These are phyloP conservation scores for Cylloceria caligata DNA, from an alignment of 2,888 invertebrate species.

Conservation along the genomic window DNA sequence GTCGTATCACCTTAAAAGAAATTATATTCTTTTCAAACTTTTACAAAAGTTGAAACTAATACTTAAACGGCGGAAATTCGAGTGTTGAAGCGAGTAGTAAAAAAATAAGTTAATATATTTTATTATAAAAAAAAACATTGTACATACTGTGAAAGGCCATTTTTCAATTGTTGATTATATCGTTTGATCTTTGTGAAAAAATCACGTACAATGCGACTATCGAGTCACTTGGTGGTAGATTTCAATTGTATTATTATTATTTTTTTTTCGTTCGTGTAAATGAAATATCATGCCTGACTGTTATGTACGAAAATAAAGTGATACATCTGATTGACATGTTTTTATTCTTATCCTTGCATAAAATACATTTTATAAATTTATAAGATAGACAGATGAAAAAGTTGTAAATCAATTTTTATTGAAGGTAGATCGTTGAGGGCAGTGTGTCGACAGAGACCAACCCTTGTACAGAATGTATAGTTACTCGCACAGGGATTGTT, in stretches of 20 bases:
- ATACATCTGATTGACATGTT: not conserved
- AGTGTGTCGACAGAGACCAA: no score
- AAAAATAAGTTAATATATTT: slow-evolving; percentile 37
- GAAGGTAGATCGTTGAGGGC: no score
- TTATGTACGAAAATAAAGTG: slow-evolving; percentile 1
- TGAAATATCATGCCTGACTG: no score
- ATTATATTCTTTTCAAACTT: not conserved
- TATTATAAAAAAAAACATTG: slow-evolving; percentile 28
- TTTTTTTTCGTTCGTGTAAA: not conserved
- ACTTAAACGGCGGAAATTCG: not conserved
- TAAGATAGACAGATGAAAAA: not conserved
- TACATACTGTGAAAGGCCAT: slow-evolving; percentile 1
- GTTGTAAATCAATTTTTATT: no score
- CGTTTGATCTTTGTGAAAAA: not conserved
- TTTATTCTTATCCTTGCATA: slow-evolving; percentile 2
- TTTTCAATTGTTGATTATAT: not conserved
- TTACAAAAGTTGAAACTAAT: not conserved
- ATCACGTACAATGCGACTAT: not conserved
- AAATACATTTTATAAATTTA: not conserved
- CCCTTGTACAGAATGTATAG: no score
- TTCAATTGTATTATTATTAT: not conserved
- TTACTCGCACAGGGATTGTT: no score
- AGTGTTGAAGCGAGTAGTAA: not conserved
- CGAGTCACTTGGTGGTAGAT: not conserved
- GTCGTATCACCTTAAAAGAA: no score